Evolutionary conservation across 2,888 invertebrate species (phyloP), one percentile per base, ranked within the genome.

Genomic region (Drosophila emarginata): DNA sequence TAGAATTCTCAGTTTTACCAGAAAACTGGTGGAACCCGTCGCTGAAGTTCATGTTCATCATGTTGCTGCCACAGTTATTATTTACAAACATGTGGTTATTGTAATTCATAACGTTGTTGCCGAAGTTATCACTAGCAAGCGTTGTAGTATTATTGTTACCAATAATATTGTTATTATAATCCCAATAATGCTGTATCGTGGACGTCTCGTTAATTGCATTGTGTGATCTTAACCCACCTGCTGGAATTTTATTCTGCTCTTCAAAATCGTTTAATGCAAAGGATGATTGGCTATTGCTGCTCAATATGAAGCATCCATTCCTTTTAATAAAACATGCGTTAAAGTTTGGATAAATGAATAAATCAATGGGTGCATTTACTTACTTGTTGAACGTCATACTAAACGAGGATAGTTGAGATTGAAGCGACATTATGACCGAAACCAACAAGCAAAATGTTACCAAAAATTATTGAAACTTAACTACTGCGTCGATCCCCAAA

Each of bases 341-440:
- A 14, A 7, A 1, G 5, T 7, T 50, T 18, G 9, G 12, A 12
- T 21, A 26, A 5, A 0, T 9, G 12, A 2, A 0, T 23, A 23
- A 15, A 1, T 11, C 0, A 0, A 18, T 7, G 18, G 12, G 1
- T 2, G 11, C 7, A 0, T 11, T 12, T n/a, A 57, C 71, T 71
- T 57, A 71, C 70, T 71, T 50, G n/a, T 65, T 56, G 14, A 70
- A 21, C 28, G 26, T 39, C 50, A 64, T 23, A 26, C 32, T 59
- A 5, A 60, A 28, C 14, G 70, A 70, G 0, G 69, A 45, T 5
- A 54, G 12, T 37, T 11, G 28, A 1, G 50, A 21, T 11, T 63
- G 23, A 2, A 64, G 36, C 5, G 64, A 32, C 70, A 71, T 68
- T 4, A 21, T 18, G 3, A 45, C 12, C 14, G 2, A 14, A 14